phyloP scores from a whole-genome alignment of 1,140 invertebrate genomes.

The Drosophila funebris region DNA sequence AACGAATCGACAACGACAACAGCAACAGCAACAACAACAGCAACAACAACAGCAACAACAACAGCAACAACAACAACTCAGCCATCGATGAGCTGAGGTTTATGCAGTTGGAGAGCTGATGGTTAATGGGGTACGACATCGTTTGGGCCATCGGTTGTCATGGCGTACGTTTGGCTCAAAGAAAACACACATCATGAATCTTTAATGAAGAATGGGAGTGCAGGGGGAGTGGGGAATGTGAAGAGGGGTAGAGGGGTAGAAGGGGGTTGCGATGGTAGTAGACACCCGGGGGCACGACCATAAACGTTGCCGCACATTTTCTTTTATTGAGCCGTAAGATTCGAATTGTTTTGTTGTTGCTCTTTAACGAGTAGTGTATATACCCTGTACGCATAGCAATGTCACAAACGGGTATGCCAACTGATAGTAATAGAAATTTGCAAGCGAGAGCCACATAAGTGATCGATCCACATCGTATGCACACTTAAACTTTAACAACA shows the following conservation, averaged over 20 bases:
- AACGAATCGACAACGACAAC: constrained; percentile 34
- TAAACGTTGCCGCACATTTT: constrained; percentile 67
- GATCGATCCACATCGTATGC: too few species aligned
- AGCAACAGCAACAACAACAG: constrained; percentile 35
- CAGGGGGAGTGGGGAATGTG: constrained; percentile 10
- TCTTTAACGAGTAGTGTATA: constrained; percentile 10
- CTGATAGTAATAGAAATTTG: not conserved
- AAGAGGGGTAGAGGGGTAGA: not conserved
- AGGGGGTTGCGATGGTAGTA: too few species aligned
- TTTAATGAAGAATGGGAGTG: constrained; percentile 80
- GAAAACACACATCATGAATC: constrained; percentile 81
- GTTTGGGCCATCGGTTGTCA: constrained; percentile 26
- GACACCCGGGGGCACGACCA: constrained; percentile 56
- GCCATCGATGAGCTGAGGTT: constrained; percentile 13
- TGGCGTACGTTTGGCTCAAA: constrained; percentile 50
- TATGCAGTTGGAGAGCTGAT: constrained; percentile 35
- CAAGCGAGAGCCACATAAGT: too few species aligned
- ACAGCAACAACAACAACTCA: constrained; percentile 46
- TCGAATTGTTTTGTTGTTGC: constrained; percentile 39
- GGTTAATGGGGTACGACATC: constrained; percentile 40
- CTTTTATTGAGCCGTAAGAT: constrained; percentile 78
- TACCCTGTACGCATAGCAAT: constrained; percentile 10
- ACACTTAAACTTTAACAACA: too few species aligned
- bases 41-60: constrained; percentile 25
- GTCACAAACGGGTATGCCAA: not conserved